These are phyloP conservation scores for Fulica atra DNA, from an alignment of 2,113 vertebrate species.

Conservation along the genomic window DNA sequence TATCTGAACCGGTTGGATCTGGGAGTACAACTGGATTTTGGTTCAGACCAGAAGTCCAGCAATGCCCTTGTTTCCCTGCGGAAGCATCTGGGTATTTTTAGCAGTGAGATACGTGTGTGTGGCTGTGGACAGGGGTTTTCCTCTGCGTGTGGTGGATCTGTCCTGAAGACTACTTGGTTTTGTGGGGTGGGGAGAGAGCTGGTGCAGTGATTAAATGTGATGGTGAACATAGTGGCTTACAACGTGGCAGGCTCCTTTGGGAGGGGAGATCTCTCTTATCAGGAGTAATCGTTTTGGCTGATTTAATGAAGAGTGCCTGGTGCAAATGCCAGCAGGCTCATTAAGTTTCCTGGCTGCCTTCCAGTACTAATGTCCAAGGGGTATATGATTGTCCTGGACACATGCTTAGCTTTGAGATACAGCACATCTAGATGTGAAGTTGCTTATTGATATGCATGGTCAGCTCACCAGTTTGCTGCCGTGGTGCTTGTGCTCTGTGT, in stretches of 20 bases:
- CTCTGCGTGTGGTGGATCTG: neutral
- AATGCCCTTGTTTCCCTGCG: neutral
- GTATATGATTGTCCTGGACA: neutral
- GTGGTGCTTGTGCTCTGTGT: neutral
- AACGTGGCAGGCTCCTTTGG: neutral
- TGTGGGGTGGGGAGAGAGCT: neutral
- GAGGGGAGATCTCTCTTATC: neutral
- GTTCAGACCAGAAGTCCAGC: neutral
- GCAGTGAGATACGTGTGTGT: neutral
- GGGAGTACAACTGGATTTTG: neutral
- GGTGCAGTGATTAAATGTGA: neutral
- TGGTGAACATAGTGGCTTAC: neutral
- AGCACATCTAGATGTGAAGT: neutral
- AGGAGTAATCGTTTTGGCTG: neutral
- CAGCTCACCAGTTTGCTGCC: neutral
- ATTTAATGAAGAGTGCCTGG: constrained; percentile 8
- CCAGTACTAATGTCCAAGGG: neutral
- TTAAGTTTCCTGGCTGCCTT: constrained; percentile 47
- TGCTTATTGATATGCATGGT: neutral
- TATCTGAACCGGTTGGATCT: constrained; percentile 10
- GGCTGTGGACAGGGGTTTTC: neutral
- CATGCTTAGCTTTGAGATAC: neutral
- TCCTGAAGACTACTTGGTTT: neutral
- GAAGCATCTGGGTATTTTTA: neutral
- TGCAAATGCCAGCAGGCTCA: constrained; percentile 23